A percentile compares a stretch with the other conserved stretches of the same genome.
Evolutionary conservation across 2,888 invertebrate genomes (phyloP).

Genomic region (Eupithecia vulgata): DNA sequence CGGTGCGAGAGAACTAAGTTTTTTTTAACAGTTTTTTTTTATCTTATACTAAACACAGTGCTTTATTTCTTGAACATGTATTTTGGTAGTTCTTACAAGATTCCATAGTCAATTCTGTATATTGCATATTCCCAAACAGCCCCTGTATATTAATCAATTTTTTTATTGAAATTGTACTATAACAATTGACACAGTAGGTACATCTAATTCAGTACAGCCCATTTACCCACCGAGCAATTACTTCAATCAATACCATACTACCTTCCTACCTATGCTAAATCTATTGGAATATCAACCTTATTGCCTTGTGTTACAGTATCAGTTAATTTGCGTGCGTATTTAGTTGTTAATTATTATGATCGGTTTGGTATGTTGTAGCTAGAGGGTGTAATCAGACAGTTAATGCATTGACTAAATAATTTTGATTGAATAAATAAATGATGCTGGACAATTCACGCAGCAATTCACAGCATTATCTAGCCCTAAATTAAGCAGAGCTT

Average conservation of each 20-base stretch:
- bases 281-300: constrained; percentile 22
- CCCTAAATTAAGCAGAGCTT: too few relatives aligned
- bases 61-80: too few relatives aligned
- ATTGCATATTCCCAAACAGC: not conserved
- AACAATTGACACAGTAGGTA: constrained; percentile 2
- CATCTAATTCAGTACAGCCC: constrained; percentile 36
- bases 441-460: too few relatives aligned
- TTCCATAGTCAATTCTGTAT: not conserved
- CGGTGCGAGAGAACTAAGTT: too few relatives aligned
- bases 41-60: too few relatives aligned
- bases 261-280: constrained; percentile 9
- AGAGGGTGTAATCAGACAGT: constrained; percentile 43
- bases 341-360: constrained; percentile 68
- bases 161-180: constrained; percentile 1
- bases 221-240: constrained; percentile 28
- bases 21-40: too few relatives aligned
- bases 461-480: too few relatives aligned
- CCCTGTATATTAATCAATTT: not conserved
- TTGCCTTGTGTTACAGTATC: not conserved
- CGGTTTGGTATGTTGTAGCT: constrained; percentile 55
- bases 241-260: constrained; percentile 30
- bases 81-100: not conserved
- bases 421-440: too few relatives aligned
- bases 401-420: constrained; percentile 29
- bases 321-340: constrained; percentile 54